These are phyloP conservation scores for Ascaphus truei DNA, from an alignment of 2,113 vertebrate species.

Conservation along the genomic window DNA sequence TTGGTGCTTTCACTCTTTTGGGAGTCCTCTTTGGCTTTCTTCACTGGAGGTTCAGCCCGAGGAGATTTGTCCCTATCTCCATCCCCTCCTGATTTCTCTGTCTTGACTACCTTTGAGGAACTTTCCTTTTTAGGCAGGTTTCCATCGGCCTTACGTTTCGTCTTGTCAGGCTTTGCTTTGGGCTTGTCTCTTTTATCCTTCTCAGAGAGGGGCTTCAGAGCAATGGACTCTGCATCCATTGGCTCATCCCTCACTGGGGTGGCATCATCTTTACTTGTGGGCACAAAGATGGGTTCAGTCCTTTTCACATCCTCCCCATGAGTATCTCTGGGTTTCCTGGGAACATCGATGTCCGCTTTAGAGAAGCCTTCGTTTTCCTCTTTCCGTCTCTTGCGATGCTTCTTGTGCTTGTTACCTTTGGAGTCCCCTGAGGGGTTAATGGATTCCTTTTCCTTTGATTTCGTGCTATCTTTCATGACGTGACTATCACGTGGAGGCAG, in stretches of 20 bases:
- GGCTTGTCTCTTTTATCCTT: constrained; percentile 74
- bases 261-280: constrained; percentile 76
- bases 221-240: constrained; percentile 80
- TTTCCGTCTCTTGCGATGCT: constrained; percentile 78
- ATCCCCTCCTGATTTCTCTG: constrained; percentile 60
- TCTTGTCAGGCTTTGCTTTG: constrained; percentile 71
- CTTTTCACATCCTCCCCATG: constrained; percentile 64
- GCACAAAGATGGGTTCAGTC: constrained; percentile 57
- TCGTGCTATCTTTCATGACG: constrained; percentile 62
- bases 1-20: constrained; percentile 65
- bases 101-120: constrained; percentile 56
- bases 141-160: constrained; percentile 73
- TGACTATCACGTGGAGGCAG: constrained; percentile 65
- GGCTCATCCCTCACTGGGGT: constrained; percentile 94
- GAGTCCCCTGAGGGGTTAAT: constrained; percentile 55
- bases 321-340: constrained; percentile 61
- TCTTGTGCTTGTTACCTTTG: constrained; percentile 74
- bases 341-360: constrained; percentile 59
- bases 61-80: constrained; percentile 64
- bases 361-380: constrained; percentile 74
- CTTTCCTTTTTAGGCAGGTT: constrained; percentile 71
- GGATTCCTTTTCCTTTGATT: constrained; percentile 61
- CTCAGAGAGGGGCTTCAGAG: constrained; percentile 68
- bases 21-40: constrained; percentile 73
- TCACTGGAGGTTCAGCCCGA: constrained; percentile 60